These are phyloP conservation scores for Drosophila yooni DNA, from an alignment of 2,888 invertebrate genomes.

Conservation along the genomic window DNA sequence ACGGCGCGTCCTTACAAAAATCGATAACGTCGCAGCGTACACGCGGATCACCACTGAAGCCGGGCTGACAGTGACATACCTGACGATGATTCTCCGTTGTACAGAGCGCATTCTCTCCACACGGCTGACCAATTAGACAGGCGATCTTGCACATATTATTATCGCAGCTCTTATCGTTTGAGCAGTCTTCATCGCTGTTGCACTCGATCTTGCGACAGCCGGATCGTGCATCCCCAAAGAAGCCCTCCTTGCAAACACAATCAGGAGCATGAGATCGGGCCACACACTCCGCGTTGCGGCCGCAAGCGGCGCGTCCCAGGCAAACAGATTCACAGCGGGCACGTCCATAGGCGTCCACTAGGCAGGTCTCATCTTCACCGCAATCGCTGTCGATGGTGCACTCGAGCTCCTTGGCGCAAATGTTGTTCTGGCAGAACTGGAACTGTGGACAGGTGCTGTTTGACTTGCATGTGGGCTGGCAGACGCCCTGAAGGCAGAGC, in stretches of 20 bases:
- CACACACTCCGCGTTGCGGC: slow-evolving; percentile 92
- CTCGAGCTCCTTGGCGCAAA: slow-evolving; percentile 93
- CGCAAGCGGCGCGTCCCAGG: slow-evolving; percentile 89
- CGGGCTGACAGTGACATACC: slow-evolving; percentile 94
- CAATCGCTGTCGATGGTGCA: slow-evolving; percentile 92
- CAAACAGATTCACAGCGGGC: slow-evolving; percentile 92
- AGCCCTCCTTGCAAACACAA: slow-evolving; percentile 92
- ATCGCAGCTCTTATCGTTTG: slow-evolving; percentile 93
- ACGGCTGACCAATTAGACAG: slow-evolving; percentile 92
- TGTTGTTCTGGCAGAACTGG: slow-evolving; percentile 93
- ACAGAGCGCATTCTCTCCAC: slow-evolving; percentile 94
- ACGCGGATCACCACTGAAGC: slow-evolving; percentile 92
- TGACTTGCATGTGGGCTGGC: slow-evolving; percentile 92
- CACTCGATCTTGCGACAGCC: slow-evolving; percentile 94
- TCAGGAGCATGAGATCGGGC: slow-evolving; percentile 90
- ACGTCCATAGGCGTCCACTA: slow-evolving; percentile 89
- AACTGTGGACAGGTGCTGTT: slow-evolving; percentile 94
- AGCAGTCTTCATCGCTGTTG: slow-evolving; percentile 89
- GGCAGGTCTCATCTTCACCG: slow-evolving; percentile 89
- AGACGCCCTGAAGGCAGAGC: slow-evolving; percentile 93
- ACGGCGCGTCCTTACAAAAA: slow-evolving; percentile 91
- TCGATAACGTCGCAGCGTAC: slow-evolving; percentile 90
- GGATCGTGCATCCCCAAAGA: slow-evolving; percentile 91
- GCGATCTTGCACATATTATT: slow-evolving; percentile 94
- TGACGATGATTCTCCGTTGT: slow-evolving; percentile 93